A percentile compares a stretch with the other conserved stretches of the same genome.
Conservation (phyloP, 1,140 invertebrate genomes). For the Penaeus vannamei region DNA sequence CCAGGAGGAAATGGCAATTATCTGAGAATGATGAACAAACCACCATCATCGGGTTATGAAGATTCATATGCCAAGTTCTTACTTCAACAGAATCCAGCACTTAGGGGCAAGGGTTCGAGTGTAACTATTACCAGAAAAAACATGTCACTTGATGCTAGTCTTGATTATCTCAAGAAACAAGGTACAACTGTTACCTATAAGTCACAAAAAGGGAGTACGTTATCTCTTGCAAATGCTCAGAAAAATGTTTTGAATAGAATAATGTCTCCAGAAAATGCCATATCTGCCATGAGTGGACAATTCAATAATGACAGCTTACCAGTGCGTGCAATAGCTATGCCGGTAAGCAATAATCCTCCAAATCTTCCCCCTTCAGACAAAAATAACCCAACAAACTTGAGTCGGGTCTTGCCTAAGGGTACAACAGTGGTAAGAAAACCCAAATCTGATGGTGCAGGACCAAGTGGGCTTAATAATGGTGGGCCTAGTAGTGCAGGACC, state of each 20-base stretch:
- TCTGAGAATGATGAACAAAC: slow-evolving; percentile 35
- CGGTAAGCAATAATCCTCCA: slow-evolving; percentile 66
- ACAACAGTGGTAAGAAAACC: slow-evolving; percentile 67
- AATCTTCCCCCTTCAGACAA: slow-evolving; percentile 66
- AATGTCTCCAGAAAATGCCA: slow-evolving; percentile 68
- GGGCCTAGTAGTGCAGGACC: slow-evolving; percentile 44
- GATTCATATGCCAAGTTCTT: slow-evolving; percentile 66
- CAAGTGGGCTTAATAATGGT: slow-evolving; percentile 66
- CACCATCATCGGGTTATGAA: slow-evolving; percentile 54
- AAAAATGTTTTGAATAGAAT: slow-evolving; percentile 68
- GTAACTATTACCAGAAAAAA: slow-evolving; percentile 64
- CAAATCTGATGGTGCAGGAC: slow-evolving; percentile 65
- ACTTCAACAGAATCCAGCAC: slow-evolving; percentile 48
- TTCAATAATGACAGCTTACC: slow-evolving; percentile 35
- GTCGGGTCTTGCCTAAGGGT: slow-evolving; percentile 64
- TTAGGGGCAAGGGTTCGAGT: slow-evolving; percentile 52
- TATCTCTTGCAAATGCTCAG: slow-evolving; percentile 65
- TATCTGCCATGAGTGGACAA: slow-evolving; percentile 54
- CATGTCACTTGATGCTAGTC: slow-evolving; percentile 62
- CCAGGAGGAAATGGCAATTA: slow-evolving; percentile 50
- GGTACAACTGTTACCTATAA: slow-evolving; percentile 62
- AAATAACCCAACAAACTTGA: slow-evolving; percentile 60
- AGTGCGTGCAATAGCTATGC: slow-evolving; percentile 65
- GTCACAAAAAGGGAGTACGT: slow-evolving; percentile 47
- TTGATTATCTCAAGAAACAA: slow-evolving; percentile 67